Evolutionary conservation across 2,888 invertebrate genomes (phyloP).

Genomic region (Syritta pipiens): DNA sequence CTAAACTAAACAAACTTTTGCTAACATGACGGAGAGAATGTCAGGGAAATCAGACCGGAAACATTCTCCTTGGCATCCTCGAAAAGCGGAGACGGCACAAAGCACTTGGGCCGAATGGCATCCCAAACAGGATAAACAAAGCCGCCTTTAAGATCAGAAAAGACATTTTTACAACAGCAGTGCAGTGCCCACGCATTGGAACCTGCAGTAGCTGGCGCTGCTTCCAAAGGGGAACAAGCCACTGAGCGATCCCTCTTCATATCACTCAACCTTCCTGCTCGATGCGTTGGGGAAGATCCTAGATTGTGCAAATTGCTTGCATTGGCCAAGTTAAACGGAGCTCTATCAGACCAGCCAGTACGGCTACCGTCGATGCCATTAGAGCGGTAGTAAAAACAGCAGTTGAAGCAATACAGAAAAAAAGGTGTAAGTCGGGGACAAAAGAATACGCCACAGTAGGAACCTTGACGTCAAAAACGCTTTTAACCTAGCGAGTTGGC

Average conservation of each 20-base stretch:
- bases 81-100: no score
- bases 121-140: no score
- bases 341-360: not conserved
- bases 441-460: not conserved
- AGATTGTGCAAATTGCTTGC: not conserved
- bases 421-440: not conserved
- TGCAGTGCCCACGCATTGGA: no score
- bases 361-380: not conserved
- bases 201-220: no score
- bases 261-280: not conserved
- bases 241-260: no score
- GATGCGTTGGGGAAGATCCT: not conserved
- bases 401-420: not conserved
- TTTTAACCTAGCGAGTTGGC: not conserved
- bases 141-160: not conserved
- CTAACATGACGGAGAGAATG: no score
- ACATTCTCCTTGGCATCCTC: no score
- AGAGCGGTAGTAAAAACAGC: not conserved
- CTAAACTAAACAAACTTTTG: no score
- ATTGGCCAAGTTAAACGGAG: not conserved
- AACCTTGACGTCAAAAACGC: not conserved
- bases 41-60: no score
- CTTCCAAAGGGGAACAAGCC: not conserved
- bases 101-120: no score
- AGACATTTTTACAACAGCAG: not conserved